Evolutionary conservation across 1,140 invertebrate species (phyloP).

Genomic region (Paramacrobiotus metropolitanus): DNA sequence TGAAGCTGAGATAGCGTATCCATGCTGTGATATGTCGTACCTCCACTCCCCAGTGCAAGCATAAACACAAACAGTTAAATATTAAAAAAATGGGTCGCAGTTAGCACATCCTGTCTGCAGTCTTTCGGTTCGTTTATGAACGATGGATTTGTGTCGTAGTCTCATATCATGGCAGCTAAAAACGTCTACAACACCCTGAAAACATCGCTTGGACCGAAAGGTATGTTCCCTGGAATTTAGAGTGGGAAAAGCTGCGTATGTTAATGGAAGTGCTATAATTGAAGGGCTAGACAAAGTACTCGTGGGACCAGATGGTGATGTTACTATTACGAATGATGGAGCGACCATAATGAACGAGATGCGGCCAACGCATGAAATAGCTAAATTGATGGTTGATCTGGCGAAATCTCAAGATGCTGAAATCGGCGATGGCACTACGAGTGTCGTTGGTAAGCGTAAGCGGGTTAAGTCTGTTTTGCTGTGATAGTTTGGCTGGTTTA

Average conservation of each 20-base stretch:
- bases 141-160: too few relatives aligned
- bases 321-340: constrained; percentile 95
- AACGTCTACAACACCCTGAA: constrained; percentile 65
- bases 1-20: too few relatives aligned
- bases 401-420: constrained; percentile 98
- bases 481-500: too few relatives aligned
- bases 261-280: constrained; percentile 4
- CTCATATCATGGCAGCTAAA: constrained; percentile 81
- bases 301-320: constrained; percentile 88
- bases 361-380: constrained; percentile 91
- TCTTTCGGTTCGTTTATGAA: too few relatives aligned
- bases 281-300: constrained; percentile 77
- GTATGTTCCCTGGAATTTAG: constrained; percentile 16
- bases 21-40: too few relatives aligned
- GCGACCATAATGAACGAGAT: constrained; percentile 97
- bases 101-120: too few relatives aligned
- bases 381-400: constrained; percentile 88
- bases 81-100: too few relatives aligned
- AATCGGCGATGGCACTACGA: constrained; percentile 97
- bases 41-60: too few relatives aligned
- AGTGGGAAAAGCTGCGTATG: too few relatives aligned
- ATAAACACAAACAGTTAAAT: too few relatives aligned
- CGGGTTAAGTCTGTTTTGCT: neutral
- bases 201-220: constrained; percentile 84
- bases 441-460: constrained; percentile 52